Evolutionary conservation across 2,888 invertebrate species (phyloP), one percentile per base, ranked within the genome.

Genomic region (Hololepta plana): DNA sequence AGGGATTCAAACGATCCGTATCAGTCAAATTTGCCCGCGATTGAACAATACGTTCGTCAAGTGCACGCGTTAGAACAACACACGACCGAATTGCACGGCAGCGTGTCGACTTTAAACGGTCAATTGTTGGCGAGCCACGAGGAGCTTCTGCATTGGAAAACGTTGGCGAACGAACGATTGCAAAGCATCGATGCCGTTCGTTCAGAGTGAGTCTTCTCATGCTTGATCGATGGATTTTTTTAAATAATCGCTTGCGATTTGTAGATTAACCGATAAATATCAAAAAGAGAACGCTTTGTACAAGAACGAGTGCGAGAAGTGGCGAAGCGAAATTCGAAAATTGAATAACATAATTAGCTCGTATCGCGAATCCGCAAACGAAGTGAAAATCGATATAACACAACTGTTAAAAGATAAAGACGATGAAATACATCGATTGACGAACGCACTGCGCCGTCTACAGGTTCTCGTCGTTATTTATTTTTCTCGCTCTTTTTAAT

Each of bases 131-230:
- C 60, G 14, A 55, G 59, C 24, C 48, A 59, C 31, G 57, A 62
- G 41, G 57, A 67, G 38, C 55, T 60, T n/a, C 58, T 61, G 28
- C 59, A 74, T 19, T 77, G 76, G 76, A 68, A 69, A 43, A 56
- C 57, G 23, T 55, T 75, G 35, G 74, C 76, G 4, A 59, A 66
- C 28, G 72, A 74, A 45, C 59, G 75, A 41, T 49, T 75, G 4
- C 53, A 59, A 13, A 67, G 71, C 44, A 68, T 75, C 59, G 73
- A 75, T 42, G 42, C 50, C 30, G 39, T 55, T 9, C 40, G 51
- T 22, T 39, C 44, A 32, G 44, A 46, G 53, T 53, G 41, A 36
- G 27, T 33, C 24, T 15, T n/a, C 14, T 13, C 6, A 5, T 24
- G 13, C 9, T 6, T 11, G 10, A 24, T 11, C 13, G 6, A 12